Evolutionary conservation across 2,797 vertebrate genomes (phyloP).

Genomic region (Heterohyrax brucei): DNA sequence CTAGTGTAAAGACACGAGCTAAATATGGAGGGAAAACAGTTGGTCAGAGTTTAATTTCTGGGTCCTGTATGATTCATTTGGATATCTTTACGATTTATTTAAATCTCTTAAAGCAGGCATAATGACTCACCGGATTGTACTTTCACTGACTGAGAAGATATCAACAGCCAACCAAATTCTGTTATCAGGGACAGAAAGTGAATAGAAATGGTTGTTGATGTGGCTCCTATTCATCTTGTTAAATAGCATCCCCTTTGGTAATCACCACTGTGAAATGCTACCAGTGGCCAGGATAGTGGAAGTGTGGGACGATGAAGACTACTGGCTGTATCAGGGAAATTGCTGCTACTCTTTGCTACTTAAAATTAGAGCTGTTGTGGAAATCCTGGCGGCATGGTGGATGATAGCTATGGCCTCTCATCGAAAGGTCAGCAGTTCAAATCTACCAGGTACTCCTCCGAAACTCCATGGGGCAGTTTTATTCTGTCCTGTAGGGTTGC

Average conservation of each 20-base stretch:
- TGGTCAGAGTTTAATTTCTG: constrained; percentile 46
- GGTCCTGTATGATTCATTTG: constrained; percentile 41
- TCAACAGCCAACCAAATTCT: constrained; percentile 48
- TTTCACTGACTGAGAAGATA: constrained; percentile 26
- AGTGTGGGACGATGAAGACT: not conserved
- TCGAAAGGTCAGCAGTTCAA: too few relatives aligned
- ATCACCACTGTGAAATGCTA: not conserved
- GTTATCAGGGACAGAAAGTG: not conserved
- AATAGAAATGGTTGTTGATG: constrained; percentile 36
- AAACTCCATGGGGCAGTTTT: too few relatives aligned
- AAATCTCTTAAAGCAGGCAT: constrained; percentile 29
- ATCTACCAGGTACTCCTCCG: too few relatives aligned
- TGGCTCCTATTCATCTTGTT: constrained; percentile 18
- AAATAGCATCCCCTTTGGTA: not conserved
- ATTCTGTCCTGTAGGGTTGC: too few relatives aligned
- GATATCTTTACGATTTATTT: constrained; percentile 48
- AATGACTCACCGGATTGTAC: constrained; percentile 45
- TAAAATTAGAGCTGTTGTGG: not conserved
- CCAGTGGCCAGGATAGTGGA: not conserved
- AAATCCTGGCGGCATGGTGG: too few relatives aligned
- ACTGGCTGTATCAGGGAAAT: not conserved
- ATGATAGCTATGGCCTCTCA: too few relatives aligned
- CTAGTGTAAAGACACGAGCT: not conserved
- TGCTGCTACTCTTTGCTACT: not conserved
- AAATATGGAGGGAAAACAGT: not conserved